Percentiles rank a stretch among this genome's conserved stretches.
Evolutionary conservation across 30 jellyfish, hydroid and myxozoan genomes (phyloP).

Genomic region (Aurelia coerulea): DNA sequence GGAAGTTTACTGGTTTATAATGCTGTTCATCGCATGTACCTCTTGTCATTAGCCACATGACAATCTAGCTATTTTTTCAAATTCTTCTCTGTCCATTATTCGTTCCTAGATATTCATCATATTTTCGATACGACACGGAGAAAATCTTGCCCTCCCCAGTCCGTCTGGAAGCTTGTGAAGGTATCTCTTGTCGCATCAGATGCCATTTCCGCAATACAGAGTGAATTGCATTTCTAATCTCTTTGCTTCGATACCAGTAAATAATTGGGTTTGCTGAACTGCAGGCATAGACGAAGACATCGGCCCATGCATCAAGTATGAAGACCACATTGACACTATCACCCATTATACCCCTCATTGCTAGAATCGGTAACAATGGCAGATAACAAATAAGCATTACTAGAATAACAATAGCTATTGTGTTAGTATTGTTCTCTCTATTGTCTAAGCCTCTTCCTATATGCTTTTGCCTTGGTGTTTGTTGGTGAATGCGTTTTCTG

Average conservation of each 20-base stretch:
- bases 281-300: constrained; percentile 66
- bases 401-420: constrained; percentile 59
- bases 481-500: constrained; percentile 59
- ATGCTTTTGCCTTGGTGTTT: constrained; percentile 35
- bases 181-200: constrained; percentile 6
- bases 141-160: constrained; percentile 11
- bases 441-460: constrained; percentile 27
- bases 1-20: no score
- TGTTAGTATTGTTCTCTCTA: constrained; percentile 61
- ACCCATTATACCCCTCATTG: constrained; percentile 54
- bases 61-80: background rate
- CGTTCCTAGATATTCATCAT: no score
- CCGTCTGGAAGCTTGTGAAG: constrained; percentile 42
- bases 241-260: constrained; percentile 74
- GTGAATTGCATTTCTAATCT: constrained; percentile 51
- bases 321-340: constrained; percentile 48
- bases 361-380: constrained; percentile 61
- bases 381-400: constrained; percentile 65
- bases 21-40: no score
- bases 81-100: background rate
- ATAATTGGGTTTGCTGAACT: constrained; percentile 67
- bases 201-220: constrained; percentile 49
- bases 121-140: constrained; percentile 12
- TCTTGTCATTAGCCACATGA: no score
- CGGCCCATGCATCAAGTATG: constrained; percentile 69